A percentile compares a stretch with the other conserved stretches of the same genome.
These are phyloP conservation scores for Huso huso DNA, from an alignment of 2,797 vertebrate species.

Conservation along the genomic window DNA sequence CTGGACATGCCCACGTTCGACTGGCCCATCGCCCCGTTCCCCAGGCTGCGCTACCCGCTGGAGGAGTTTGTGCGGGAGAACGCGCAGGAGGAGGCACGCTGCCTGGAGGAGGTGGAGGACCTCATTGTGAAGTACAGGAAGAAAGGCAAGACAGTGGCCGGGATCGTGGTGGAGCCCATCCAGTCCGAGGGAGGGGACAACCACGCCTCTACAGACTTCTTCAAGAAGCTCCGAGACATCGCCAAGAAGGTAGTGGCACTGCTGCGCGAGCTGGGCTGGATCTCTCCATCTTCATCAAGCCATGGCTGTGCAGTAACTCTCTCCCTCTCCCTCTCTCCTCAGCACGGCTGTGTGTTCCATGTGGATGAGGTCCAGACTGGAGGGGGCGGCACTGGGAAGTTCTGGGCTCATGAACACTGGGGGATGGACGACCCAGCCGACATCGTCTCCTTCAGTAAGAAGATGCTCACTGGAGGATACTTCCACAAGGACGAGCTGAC, in stretches of 20 bases:
- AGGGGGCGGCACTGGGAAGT: conserved; percentile 82
- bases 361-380: conserved; percentile 95
- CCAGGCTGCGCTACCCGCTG: conserved; percentile 82
- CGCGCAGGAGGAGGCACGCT: conserved; percentile 83
- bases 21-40: conserved; percentile 94
- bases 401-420: conserved; percentile 97
- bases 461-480: conserved; percentile 88
- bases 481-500: conserved; percentile 81
- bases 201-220: conserved; percentile 87
- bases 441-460: conserved; percentile 91
- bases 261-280: background rate
- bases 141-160: conserved; percentile 86
- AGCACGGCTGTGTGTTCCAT: conserved; percentile 89
- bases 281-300: background rate
- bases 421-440: conserved; percentile 83
- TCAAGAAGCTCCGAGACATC: conserved; percentile 75
- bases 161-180: conserved; percentile 89
- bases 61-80: conserved; percentile 87
- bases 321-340: background rate
- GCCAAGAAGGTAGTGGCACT: conserved; percentile 69
- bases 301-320: too few relatives aligned
- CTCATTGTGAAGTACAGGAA: conserved; percentile 91
- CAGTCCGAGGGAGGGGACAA: conserved; percentile 96
- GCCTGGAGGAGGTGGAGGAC: conserved; percentile 94
- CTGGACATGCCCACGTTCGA: conserved; percentile 88